These are phyloP conservation scores for Drosophila tanythrix DNA, from an alignment of 2,888 invertebrate species.

Conservation along the genomic window DNA sequence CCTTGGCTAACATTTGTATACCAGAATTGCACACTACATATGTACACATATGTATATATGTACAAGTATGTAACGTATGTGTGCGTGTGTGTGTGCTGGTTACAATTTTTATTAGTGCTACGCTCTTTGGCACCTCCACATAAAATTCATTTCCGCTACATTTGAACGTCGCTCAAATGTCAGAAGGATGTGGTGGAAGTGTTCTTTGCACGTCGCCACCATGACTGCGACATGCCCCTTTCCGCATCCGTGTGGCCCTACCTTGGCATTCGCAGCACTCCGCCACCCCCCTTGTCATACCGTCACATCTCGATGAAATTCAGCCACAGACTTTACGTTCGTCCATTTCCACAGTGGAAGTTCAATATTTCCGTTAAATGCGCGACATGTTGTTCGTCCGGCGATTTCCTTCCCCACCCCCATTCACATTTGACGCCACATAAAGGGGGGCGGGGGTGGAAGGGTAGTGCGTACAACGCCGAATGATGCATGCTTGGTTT, in stretches of 20 bases:
- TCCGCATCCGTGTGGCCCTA: slow-evolving; percentile 9
- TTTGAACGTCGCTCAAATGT: slow-evolving; percentile 75
- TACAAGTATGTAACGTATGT: slow-evolving; percentile 2
- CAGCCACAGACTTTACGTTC: slow-evolving; percentile 36
- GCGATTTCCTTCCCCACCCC: slow-evolving; percentile 56
- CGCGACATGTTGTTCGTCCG: slow-evolving; percentile 69
- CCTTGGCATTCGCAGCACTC: background rate
- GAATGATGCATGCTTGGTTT: slow-evolving; percentile 6
- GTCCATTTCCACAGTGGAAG: slow-evolving; percentile 50
- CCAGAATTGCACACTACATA: background rate
- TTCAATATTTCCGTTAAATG: slow-evolving; percentile 74
- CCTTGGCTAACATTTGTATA: slow-evolving; percentile 25
- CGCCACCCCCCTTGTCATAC: background rate
- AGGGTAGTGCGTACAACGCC: background rate
- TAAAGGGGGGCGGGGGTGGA: background rate
- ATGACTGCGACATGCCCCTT: slow-evolving; percentile 30
- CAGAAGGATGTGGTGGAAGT: slow-evolving; percentile 46
- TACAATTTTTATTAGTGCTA: slow-evolving; percentile 55
- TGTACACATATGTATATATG: background rate
- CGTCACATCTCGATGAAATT: slow-evolving; percentile 25
- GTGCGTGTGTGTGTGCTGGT: background rate
- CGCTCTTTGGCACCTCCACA: slow-evolving; percentile 61
- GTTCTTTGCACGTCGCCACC: slow-evolving; percentile 54
- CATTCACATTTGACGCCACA: slow-evolving; percentile 35
- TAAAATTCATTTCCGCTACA: slow-evolving; percentile 75